Evolutionary conservation across 1,140 invertebrate species (phyloP), one percentile per base, ranked within the genome.

Genomic region (Dreissena polymorpha): DNA sequence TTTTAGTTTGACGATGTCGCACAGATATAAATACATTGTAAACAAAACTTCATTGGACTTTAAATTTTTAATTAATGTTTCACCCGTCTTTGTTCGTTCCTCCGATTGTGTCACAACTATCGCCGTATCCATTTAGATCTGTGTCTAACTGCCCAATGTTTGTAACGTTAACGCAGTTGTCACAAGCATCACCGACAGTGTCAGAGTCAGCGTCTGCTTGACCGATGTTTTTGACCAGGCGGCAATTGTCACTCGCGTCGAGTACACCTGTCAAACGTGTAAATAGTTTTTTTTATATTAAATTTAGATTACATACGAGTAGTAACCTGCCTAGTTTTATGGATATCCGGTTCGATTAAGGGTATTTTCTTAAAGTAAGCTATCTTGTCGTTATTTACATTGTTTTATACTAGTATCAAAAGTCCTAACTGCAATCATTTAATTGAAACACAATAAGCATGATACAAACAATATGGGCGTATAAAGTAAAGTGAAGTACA

Each of bases 141-240:
- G 57, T 23, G 21, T 60, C 57, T 55, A 74, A 92, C 90, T 97
- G 96, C 86, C 95, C 95, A 0, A 95, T 94, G 91, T 98, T 98
- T 68, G 95, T 94, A 0, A 95, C 94, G 14, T 95, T 94, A 0
- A 96, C 96, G 91, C 97, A 98, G 91, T 98, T 98, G 91, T 98
- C 95, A 89, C 98, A 99, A 14, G 94, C 94, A 89, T 98, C 97
- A 1, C 97, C 97, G 27, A 95, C 92, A 6, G 95, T 95, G 87
- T 98, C 95, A 25, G 92, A 95, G 90, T 97, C 95, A 29, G 93
- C 89, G 92, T 98, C 97, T 27, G 55, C 77, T 67, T 86, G 83
- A 88, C 96, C 94, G 0, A 96, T 95, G 93, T 98, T 98, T 65
- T 95, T 95, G 7, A 96, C 95, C 14, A 97, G 93, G 0, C 94